Evolutionary conservation across 2,797 vertebrate species (phyloP).

Genomic region (Coccyzus lansbergi): DNA sequence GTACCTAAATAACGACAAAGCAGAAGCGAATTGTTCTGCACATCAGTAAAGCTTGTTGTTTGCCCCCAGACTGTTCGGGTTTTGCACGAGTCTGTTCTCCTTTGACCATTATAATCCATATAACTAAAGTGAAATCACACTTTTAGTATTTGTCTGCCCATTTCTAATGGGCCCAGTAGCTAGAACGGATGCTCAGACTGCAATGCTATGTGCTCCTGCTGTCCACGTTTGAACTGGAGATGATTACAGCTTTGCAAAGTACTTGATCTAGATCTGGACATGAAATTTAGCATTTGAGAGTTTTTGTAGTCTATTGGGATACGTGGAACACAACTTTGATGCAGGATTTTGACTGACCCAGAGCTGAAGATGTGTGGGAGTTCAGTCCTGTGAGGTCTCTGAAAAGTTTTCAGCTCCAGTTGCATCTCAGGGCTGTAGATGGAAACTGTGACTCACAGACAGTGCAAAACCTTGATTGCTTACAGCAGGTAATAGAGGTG

Average conservation of each 20-base stretch:
- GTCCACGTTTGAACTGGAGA: background rate
- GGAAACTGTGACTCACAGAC: rapidly evolving
- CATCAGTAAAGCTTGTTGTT: background rate
- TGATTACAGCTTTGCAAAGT: background rate
- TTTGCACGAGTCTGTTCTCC: background rate
- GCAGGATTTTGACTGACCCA: background rate
- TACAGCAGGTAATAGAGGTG: background rate
- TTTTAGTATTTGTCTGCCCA: background rate
- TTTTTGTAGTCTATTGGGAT: background rate
- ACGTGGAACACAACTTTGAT: rapidly evolving
- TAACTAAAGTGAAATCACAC: background rate
- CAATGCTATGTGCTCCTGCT: background rate
- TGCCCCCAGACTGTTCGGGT: background rate
- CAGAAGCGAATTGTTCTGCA: background rate
- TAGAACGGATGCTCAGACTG: background rate
- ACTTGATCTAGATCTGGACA: background rate
- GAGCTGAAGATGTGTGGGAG: background rate
- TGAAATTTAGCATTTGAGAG: background rate
- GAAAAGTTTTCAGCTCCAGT: background rate
- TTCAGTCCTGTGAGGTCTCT: background rate
- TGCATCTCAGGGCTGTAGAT: background rate
- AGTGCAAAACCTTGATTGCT: background rate
- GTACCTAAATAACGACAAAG: background rate
- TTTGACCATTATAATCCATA: background rate
- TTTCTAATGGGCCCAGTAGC: background rate